Base-by-base conservation (phyloP, 1,140 invertebrate genomes). In the Olivierus martensii region DNA sequence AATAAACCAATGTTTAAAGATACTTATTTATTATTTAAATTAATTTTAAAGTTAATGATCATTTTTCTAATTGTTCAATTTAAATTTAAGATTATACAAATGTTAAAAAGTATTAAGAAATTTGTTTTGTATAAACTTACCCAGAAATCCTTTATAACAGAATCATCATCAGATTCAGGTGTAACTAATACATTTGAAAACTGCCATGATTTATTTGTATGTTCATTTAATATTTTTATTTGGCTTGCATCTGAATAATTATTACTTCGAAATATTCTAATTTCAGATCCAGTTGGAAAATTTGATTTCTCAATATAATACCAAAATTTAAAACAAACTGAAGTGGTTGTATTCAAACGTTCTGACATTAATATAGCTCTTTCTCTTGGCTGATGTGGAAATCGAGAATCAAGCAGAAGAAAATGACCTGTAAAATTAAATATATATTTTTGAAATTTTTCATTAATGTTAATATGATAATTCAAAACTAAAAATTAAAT, bases 341-440 rank as follows among this genome's bases (percentile, higher is more conserved):
- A 47, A 3, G n/a, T 10, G 2, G 48, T 12, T 10, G 49, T 37
- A 17, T 17, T 6, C 5, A 57, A n/a, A 4, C 52, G 42, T 36
- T 57, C 56, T 0, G 56, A 57, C n/a, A 57, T 46, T 10, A 48
- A 48, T 11, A 55, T 48, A 12, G 56, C 56, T 39, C 41, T 51
- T n/a, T 46, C 14, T 1, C 48, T 43, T 3, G 11, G 4, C 41
- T 43, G 41, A 17, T 17, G 17, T 22, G 41, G 41, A 28, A 28
- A 28, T 28, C 28, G 28, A 28, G 28, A 4, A 28, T 57, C 46
- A 37, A 57, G 15, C 6, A 57, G 21, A 6, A 53, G 21, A 18
- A 49, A 57, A 15, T 51, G 51, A 9, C 55, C 55, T 57, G 1
- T 22, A 17, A 22, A 17, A 17, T 22, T 6, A 43, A 22, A 43